Evolutionary conservation across 2,888 invertebrate species (phyloP).

Genomic region (Megamerina dolium): DNA sequence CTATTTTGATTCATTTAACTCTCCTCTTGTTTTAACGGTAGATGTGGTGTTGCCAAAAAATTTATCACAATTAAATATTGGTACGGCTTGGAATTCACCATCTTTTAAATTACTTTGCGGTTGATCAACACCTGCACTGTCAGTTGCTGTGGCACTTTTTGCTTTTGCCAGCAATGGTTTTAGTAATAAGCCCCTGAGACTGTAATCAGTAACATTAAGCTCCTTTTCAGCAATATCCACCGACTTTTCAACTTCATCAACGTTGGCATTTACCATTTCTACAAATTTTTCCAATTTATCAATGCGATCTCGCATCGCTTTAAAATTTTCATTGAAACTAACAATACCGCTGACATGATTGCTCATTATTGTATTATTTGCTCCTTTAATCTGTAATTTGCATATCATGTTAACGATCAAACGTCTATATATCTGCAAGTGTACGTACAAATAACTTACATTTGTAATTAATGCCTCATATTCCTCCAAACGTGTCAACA

Average conservation of each 20-base stretch:
- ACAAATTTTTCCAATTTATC: slow-evolving; percentile 54
- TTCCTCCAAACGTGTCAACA: slow-evolving; percentile 62
- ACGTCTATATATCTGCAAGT: not conserved
- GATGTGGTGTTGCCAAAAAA: slow-evolving; percentile 33
- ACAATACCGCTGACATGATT: slow-evolving; percentile 53
- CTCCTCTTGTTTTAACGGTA: no score
- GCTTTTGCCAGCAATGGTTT: slow-evolving; percentile 54
- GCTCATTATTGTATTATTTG: slow-evolving; percentile 38
- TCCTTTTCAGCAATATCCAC: slow-evolving; percentile 58
- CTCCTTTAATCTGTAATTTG: slow-evolving; percentile 36
- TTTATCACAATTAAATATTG: slow-evolving; percentile 41
- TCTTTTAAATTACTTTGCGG: slow-evolving; percentile 31
- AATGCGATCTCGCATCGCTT: slow-evolving; percentile 53
- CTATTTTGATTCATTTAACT: no score
- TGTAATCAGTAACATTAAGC: slow-evolving; percentile 56
- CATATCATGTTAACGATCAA: not conserved
- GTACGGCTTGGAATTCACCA: slow-evolving; percentile 40
- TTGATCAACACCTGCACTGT: slow-evolving; percentile 11
- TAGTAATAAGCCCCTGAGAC: slow-evolving; percentile 54
- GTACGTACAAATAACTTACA: slow-evolving; percentile 43
- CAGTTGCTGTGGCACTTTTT: slow-evolving; percentile 20
- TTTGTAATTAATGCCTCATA: slow-evolving; percentile 58
- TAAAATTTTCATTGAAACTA: slow-evolving; percentile 53
- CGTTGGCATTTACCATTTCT: slow-evolving; percentile 53
- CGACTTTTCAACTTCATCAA: slow-evolving; percentile 53